Evolutionary conservation across 2,888 invertebrate genomes (phyloP), one percentile per base, ranked within the genome.

Genomic region (Drosophila fungiperda): DNA sequence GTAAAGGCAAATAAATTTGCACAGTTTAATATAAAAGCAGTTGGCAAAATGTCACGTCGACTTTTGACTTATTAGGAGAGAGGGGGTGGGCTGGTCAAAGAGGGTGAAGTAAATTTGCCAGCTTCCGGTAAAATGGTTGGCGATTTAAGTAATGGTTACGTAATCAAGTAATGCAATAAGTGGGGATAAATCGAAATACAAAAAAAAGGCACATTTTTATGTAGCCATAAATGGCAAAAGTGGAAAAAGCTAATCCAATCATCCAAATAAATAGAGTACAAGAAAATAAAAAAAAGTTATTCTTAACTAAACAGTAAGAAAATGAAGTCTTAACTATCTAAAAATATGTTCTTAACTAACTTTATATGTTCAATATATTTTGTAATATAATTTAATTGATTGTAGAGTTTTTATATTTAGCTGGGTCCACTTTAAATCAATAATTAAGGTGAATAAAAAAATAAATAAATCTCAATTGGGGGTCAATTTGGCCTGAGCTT

Each of bases 41-140:
- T 48, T 42, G 73, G 73, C 62, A 68, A 77, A 77, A 68, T 73
- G 74, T 74, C 78, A 70, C 60, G 69, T 74, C 57, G 40, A 58
- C 45, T 23, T 7, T 23, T 15, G 45, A 3, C 15, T 9, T 4
- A 12, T 4, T n/a, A n/a, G n/a, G 26, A 0, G 12, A 4, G 35
- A 5, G 12, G 12, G 12, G 3, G 12, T n/a, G 35, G 4, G 1
- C 7, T 15, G 36, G 7, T 15, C 29, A 29, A 29, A 29, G 5
- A 29, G 29, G 23, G 23, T 15, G 23, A 15, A 45, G 45, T 45
- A 45, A 15, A 45, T 45, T 23, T 15, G 9, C 45, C 45, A 45
- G 55, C 20, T 45, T 60, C 12, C 26, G 20, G 20, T 53, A 57
- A 49, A 62, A 26, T n/a, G 53, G 17, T 20, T 50, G 48, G 29